Percentiles rank a stretch among this genome's conserved stretches.
Evolutionary conservation across 2,888 invertebrate species (phyloP).

Genomic region (Neoaliturus tenellus): DNA sequence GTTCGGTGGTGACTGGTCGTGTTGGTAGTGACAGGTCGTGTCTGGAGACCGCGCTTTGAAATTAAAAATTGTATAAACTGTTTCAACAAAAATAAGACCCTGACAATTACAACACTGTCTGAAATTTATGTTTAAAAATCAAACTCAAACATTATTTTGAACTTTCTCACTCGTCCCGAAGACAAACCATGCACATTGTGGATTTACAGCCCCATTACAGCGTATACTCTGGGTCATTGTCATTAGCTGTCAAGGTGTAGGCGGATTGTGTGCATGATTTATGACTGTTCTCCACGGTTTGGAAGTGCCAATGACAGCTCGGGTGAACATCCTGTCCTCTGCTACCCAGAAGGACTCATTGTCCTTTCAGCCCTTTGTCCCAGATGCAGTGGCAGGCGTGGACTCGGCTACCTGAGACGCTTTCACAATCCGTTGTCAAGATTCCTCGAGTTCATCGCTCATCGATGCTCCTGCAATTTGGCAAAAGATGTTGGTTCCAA

Average conservation of each 20-base stretch:
- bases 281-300: neutral
- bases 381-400: neutral
- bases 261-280: neutral
- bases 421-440: neutral
- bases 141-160: too few species aligned
- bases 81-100: too few species aligned
- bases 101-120: too few species aligned
- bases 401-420: neutral
- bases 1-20: too few species aligned
- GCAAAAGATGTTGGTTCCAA: too few species aligned
- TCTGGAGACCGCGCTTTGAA: too few species aligned
- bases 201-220: neutral
- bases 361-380: constrained; percentile 4
- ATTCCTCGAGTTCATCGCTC: neutral
- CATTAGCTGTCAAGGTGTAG: neutral
- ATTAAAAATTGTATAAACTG: too few species aligned
- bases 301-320: neutral
- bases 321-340: constrained; percentile 1
- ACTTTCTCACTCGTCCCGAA: too few species aligned
- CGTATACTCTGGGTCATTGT: neutral
- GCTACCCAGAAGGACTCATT: neutral
- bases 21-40: too few species aligned
- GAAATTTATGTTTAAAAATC: too few species aligned
- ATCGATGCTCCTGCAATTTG: neutral
- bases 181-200: neutral